These are phyloP conservation scores for Drosophila sp. DNA, from an alignment of 1,140 invertebrate species.

Conservation along the genomic window DNA sequence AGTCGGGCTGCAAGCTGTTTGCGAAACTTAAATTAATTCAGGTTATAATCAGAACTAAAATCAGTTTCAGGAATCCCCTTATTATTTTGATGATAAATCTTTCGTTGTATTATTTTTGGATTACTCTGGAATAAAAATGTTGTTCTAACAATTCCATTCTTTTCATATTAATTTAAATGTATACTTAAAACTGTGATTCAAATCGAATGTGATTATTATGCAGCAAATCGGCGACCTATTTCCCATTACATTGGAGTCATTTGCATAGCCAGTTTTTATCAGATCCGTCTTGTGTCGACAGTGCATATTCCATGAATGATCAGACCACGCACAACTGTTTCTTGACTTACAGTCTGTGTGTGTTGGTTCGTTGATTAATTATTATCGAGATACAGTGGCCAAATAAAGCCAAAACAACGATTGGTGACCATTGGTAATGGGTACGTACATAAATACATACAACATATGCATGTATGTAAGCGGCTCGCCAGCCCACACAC, in stretches of 20 bases:
- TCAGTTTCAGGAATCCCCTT: no score
- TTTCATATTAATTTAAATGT: no score
- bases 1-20: no score
- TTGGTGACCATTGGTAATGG: constrained; percentile 44
- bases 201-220: constrained; percentile 5
- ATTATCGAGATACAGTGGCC: constrained; percentile 56
- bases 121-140: no score
- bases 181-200: background rate
- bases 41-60: no score
- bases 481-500: constrained; percentile 49
- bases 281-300: constrained; percentile 11
- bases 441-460: background rate
- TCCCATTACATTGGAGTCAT: constrained; percentile 22
- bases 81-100: no score
- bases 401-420: constrained; percentile 57
- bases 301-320: background rate
- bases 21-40: no score
- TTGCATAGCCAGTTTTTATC: constrained; percentile 54
- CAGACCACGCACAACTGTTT: constrained; percentile 65
- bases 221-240: constrained; percentile 1
- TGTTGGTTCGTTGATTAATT: constrained; percentile 57
- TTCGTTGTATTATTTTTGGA: no score
- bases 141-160: background rate
- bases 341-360: background rate
- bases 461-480: constrained; percentile 21